A percentile compares a stretch with the other conserved stretches of the same genome.
Conservation (phyloP, 2,797 vertebrate genomes). For the Sebastes trivittatus region DNA sequence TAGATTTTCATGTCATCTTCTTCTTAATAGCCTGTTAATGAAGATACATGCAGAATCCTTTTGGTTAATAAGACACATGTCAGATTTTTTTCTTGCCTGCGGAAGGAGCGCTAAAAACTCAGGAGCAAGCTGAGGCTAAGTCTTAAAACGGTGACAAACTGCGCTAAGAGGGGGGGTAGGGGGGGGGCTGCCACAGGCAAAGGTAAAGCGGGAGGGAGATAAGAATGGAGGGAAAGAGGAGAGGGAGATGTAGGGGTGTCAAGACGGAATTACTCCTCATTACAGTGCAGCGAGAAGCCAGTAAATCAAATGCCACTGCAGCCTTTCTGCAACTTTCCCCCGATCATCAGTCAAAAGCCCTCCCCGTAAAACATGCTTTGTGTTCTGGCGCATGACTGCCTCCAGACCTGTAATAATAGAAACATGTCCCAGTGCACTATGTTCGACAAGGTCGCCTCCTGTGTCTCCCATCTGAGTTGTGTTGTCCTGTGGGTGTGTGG, state of each 20-base stretch:
- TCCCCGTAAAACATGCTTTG: conserved; percentile 75
- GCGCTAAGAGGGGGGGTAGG: conserved; percentile 16
- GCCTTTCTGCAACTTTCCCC: conserved; percentile 73
- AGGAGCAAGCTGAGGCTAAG: conserved; percentile 47
- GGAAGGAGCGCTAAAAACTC: conserved; percentile 73
- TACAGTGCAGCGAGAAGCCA: conserved; percentile 77
- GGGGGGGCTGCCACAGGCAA: conserved; percentile 53
- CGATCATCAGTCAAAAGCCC: conserved; percentile 80
- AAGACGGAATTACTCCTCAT: conserved; percentile 86
- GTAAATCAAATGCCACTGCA: conserved; percentile 81
- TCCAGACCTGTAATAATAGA: conserved; percentile 81
- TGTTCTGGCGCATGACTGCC: conserved; percentile 75
- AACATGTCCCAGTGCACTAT: conserved; percentile 74
- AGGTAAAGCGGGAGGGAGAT: conserved; percentile 64
- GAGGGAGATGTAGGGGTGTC: conserved; percentile 69
- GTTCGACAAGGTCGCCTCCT: conserved; percentile 75
- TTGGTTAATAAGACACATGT: conserved; percentile 81
- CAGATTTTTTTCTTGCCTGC: conserved; percentile 68
- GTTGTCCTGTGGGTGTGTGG: conserved; percentile 69
- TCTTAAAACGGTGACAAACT: conserved; percentile 72
- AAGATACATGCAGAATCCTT: conserved; percentile 78
- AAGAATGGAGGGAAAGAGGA: conserved; percentile 55
- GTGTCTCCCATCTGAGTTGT: conserved; percentile 63
- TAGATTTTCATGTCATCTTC: conserved; percentile 68
- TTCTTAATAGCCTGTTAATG: conserved; percentile 78